phyloP scores from a whole-genome alignment of 2,888 invertebrate species.

The Drosophila planitibia region DNA sequence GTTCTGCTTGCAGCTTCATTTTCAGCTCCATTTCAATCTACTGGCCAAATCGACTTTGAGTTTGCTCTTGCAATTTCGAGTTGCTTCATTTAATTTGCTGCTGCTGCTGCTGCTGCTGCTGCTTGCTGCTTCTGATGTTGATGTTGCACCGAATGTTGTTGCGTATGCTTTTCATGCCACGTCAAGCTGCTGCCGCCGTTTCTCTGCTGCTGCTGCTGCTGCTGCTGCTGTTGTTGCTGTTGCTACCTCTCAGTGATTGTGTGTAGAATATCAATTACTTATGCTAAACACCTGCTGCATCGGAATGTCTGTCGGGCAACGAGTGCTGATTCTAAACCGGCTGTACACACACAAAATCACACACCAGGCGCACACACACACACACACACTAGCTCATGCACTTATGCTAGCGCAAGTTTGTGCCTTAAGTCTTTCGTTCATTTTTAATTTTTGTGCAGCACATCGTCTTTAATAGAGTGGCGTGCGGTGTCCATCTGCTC shows the following conservation, averaged over 20 bases:
- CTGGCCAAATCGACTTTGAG: slow-evolving; percentile 38
- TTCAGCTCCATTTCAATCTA: slow-evolving; percentile 23
- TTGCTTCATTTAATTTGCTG: slow-evolving; percentile 67
- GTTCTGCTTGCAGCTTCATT: slow-evolving; percentile 11
- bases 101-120: slow-evolving; percentile 21
- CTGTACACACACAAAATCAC: slow-evolving; percentile 10
- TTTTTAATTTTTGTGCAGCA: slow-evolving; percentile 11
- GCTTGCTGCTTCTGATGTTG: slow-evolving; percentile 15
- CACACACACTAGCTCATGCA: slow-evolving; percentile 13
- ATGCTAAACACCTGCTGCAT: slow-evolving; percentile 85
- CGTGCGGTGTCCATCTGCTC: slow-evolving; percentile 22
- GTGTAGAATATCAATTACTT: slow-evolving; percentile 85
- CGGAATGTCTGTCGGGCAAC: slow-evolving; percentile 81
- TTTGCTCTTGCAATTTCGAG: slow-evolving; percentile 62
- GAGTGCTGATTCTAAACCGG: slow-evolving; percentile 73
- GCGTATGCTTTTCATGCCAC: slow-evolving; percentile 55
- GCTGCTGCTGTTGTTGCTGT: slow-evolving; percentile 27
- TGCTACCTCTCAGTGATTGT: slow-evolving; percentile 69
- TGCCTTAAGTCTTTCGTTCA: slow-evolving; percentile 76
- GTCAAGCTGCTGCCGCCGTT: slow-evolving; percentile 27
- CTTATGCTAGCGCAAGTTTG: slow-evolving; percentile 58
- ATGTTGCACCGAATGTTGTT: slow-evolving; percentile 42
- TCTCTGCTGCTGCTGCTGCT: slow-evolving; percentile 21
- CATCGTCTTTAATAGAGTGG: slow-evolving; percentile 34
- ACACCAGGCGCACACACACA: slow-evolving; percentile 1